Percentiles rank a stretch among this genome's conserved stretches.
Evolutionary conservation across 2,797 vertebrate genomes (phyloP).

Genomic region (Bucorvus abyssinicus): DNA sequence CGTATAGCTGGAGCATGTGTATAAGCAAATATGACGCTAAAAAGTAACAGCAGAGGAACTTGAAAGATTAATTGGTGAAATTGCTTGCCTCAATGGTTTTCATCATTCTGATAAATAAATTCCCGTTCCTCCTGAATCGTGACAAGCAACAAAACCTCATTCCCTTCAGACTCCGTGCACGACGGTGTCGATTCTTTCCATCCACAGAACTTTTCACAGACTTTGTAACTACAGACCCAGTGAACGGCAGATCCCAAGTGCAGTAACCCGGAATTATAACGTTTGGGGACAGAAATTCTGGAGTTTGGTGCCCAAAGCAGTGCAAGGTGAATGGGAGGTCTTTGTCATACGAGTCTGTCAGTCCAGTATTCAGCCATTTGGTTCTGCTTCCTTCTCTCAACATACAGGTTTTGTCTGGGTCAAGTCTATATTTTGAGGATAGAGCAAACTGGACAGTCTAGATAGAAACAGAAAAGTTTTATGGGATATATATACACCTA

Average conservation of each 20-base stretch:
- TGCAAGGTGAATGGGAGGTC: background rate
- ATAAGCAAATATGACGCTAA: accelerated
- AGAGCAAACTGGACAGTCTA: background rate
- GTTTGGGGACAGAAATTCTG: background rate
- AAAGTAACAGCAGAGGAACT: background rate
- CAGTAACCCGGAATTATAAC: background rate
- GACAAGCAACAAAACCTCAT: background rate
- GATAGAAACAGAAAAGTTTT: background rate
- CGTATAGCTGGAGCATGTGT: accelerated
- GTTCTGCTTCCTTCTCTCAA: background rate
- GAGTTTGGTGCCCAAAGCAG: background rate
- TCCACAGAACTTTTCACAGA: background rate
- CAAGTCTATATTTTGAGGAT: background rate
- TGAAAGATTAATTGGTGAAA: background rate
- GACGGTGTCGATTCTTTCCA: background rate
- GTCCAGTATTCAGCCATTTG: accelerated
- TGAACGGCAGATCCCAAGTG: no score
- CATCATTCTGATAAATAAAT: background rate
- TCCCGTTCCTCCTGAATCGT: background rate
- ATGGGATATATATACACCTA: background rate
- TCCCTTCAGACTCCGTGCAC: background rate
- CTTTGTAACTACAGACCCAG: background rate
- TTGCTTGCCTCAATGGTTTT: background rate
- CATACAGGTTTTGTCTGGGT: accelerated
- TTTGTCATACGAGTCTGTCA: background rate